Evolutionary conservation across 2,113 vertebrate species (phyloP).

Genomic region (Thymallus thymallus): DNA sequence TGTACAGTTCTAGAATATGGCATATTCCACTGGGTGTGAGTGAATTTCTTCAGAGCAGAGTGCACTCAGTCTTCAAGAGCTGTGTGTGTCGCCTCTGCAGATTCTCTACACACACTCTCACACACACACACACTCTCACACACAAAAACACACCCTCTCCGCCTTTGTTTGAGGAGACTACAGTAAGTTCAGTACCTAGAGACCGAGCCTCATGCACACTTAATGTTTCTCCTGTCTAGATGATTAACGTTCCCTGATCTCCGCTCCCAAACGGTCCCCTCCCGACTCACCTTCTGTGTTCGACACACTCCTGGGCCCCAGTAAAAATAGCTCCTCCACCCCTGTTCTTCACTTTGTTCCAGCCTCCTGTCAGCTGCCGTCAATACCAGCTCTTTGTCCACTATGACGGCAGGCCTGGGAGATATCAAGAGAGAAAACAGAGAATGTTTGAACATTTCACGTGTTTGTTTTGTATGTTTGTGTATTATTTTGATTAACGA

Average conservation of each 20-base stretch:
- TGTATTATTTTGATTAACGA: too few species aligned
- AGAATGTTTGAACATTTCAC: neutral
- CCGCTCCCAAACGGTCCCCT: slow-evolving; percentile 62
- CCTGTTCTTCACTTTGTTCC: slow-evolving; percentile 47
- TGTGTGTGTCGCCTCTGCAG: neutral
- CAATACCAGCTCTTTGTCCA: slow-evolving; percentile 38
- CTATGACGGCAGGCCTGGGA: slow-evolving; percentile 36
- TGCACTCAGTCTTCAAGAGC: slow-evolving; percentile 56
- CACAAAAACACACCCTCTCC: slow-evolving; percentile 22
- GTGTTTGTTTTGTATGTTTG: too few species aligned
- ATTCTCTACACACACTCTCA: neutral
- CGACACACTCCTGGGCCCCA: slow-evolving; percentile 64
- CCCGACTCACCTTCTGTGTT: slow-evolving; percentile 61
- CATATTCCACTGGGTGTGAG: slow-evolving; percentile 43
- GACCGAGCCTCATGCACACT: slow-evolving; percentile 70
- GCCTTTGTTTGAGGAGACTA: slow-evolving; percentile 48
- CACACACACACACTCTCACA: slow-evolving; percentile 31
- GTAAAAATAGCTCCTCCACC: slow-evolving; percentile 70
- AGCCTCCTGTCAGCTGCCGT: slow-evolving; percentile 37
- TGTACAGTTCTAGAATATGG: slow-evolving; percentile 53
- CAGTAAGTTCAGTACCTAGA: slow-evolving; percentile 58
- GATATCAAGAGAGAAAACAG: slow-evolving; percentile 14
- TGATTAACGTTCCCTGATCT: slow-evolving; percentile 71
- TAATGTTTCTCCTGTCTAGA: slow-evolving; percentile 74
- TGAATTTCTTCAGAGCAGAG: slow-evolving; percentile 50